Base-by-base conservation (phyloP, 1,140 invertebrate species). In the Wasmannia auropunctata region DNA sequence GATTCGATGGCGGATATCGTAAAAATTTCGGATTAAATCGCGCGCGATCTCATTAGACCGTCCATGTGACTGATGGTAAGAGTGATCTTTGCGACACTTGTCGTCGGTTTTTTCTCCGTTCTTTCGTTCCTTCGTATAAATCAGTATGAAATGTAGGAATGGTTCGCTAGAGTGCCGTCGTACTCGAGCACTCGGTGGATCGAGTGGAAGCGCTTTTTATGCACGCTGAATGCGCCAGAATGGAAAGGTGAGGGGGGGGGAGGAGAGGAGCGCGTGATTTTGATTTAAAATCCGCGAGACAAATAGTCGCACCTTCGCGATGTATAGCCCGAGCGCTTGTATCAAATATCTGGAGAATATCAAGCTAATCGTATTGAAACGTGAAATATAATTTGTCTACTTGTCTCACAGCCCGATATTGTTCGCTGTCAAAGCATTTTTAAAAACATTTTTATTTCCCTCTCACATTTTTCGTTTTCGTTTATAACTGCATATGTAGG, bases 251-350 rank as follows among this genome's bases (percentile, higher is more conserved):
- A n/a, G n/a, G n/a, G 10, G 0, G n/a, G n/a, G 51, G n/a, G 51
- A 16, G 6, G n/a, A 5, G 3, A 25, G 22, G 14, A 3, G 67
- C 1, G 14, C 28, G 25, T 40, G 51, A 72, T 83, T 81, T 72
- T 72, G 51, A 60, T 72, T 58, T 72, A 72, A 83, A 83, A 83
- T 83, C 37, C 77, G 67, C 37, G 76, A 40, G 34, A 83, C 63
- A 25, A 49, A 14, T 25, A 63, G 43, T 22, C 11, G 28, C 25
- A n/a, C 2, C 8, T 40, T 11, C 22, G 63, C 34, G 28, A 51
- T 31, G 22, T 14, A 40, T 19, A 31, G 11, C 14, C n/a, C 25
- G 31, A 22, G 19, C n/a, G 4, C 40, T 80, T 51, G 31, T 67
- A 67, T 67, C 31, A 49, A 51, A 67, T 80, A 51, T 63, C 58